These are phyloP conservation scores for Eremophila alpestris DNA, from an alignment of 2,797 vertebrate genomes.

Conservation along the genomic window DNA sequence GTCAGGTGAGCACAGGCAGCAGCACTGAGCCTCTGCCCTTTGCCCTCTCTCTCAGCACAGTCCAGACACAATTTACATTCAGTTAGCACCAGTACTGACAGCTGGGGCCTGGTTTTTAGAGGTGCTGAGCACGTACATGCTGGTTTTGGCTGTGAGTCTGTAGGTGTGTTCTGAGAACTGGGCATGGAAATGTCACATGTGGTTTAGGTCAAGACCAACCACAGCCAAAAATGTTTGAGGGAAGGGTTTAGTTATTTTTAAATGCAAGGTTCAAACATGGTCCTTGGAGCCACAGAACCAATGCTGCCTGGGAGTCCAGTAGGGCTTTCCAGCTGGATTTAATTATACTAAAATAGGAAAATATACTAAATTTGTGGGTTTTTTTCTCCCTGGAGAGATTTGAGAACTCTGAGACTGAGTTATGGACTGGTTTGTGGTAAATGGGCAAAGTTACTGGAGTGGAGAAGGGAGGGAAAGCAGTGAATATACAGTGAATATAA, in stretches of 20 bases:
- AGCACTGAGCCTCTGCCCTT: not conserved
- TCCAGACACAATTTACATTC: not conserved
- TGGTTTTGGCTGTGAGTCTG: not conserved
- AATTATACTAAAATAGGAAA: not conserved
- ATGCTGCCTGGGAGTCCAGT: not conserved
- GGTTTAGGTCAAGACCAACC: not conserved
- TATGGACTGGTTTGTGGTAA: not conserved
- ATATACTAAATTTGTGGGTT: not conserved
- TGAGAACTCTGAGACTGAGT: not conserved
- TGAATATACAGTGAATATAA: not conserved
- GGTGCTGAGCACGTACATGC: not conserved
- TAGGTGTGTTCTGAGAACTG: not conserved
- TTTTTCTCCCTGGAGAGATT: not conserved
- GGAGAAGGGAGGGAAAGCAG: not conserved
- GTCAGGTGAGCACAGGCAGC: conserved; percentile 78
- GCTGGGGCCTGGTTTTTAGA: not conserved
- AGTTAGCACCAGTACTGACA: not conserved
- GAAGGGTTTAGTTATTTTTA: not conserved
- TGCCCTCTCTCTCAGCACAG: not conserved
- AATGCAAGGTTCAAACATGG: not conserved
- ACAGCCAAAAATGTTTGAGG: not conserved
- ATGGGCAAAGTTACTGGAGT: not conserved
- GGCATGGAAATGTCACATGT: not conserved
- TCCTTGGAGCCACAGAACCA: not conserved
- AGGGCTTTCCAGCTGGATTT: not conserved